These are phyloP conservation scores for Oasisia sp. DNA, from an alignment of 2,888 invertebrate genomes.

Conservation along the genomic window DNA sequence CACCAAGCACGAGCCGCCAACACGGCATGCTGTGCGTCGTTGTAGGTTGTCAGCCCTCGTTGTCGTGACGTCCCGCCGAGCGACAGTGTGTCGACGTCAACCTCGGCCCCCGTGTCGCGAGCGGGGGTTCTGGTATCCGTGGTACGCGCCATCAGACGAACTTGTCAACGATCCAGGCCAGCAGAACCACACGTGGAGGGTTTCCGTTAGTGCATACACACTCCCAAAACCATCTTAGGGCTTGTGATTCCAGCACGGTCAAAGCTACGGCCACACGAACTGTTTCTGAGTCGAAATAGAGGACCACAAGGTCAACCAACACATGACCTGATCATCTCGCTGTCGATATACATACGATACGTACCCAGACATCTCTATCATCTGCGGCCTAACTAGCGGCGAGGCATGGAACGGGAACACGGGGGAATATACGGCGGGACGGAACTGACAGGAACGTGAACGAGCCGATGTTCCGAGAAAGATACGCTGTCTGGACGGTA, in stretches of 20 bases:
- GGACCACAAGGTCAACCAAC: background rate
- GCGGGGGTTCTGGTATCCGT: background rate
- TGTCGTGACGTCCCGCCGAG: background rate
- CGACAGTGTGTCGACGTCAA: background rate
- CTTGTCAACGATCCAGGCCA: background rate
- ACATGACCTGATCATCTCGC: background rate
- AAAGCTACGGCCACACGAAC: background rate
- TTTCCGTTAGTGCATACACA: background rate
- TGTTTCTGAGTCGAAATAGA: background rate
- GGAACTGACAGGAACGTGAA: background rate
- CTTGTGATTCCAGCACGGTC: background rate
- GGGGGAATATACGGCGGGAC: background rate
- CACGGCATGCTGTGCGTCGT: background rate
- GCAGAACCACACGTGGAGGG: background rate
- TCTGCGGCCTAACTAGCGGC: background rate
- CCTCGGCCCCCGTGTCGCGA: background rate
- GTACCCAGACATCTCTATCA: background rate
- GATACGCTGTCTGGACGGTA: background rate
- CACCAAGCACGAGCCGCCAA: background rate
- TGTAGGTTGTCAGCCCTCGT: background rate
- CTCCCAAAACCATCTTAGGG: background rate
- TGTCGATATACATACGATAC: background rate
- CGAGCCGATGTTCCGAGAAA: background rate
- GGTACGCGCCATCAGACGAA: background rate
- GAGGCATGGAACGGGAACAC: background rate